phyloP scores from a whole-genome alignment of 2,888 invertebrate genomes.

The Copidosoma aretas region DNA sequence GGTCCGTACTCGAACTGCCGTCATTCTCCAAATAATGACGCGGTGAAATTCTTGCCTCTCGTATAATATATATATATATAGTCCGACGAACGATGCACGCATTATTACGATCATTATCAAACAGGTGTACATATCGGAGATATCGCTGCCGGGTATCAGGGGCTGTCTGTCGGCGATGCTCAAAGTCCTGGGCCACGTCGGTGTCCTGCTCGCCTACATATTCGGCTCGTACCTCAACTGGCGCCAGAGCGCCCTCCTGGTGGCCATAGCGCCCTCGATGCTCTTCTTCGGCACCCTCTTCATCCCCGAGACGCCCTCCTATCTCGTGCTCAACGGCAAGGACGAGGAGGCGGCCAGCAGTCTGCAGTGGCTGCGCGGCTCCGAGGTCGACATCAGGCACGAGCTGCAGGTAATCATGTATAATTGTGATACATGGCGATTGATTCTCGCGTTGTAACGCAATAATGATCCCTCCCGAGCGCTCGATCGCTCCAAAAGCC shows the following conservation, averaged over 20 bases:
- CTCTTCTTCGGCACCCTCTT: conserved; percentile 78
- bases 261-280: conserved; percentile 78
- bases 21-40: too few relatives aligned
- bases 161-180: conserved; percentile 86
- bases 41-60: too few relatives aligned
- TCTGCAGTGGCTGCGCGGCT: conserved; percentile 83
- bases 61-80: not conserved
- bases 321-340: conserved; percentile 77
- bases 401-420: conserved; percentile 65
- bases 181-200: conserved; percentile 85
- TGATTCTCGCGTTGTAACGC: too few relatives aligned
- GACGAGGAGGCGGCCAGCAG: conserved; percentile 76
- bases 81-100: too few relatives aligned
- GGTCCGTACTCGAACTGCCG: conserved; percentile 60
- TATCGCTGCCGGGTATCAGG: conserved; percentile 84
- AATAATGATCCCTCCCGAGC: too few relatives aligned
- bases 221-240: conserved; percentile 85
- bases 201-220: conserved; percentile 82
- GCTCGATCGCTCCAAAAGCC: too few relatives aligned
- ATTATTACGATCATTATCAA: too few relatives aligned
- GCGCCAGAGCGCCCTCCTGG: conserved; percentile 82
- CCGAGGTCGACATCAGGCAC: conserved; percentile 77
- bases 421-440: too few relatives aligned
- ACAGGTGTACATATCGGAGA: conserved; percentile 89
- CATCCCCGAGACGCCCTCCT: conserved; percentile 90